A percentile compares a stretch with the other conserved stretches of the same genome.
These are phyloP conservation scores for Brevimyrus niger DNA, from an alignment of 2,113 vertebrate species.

Conservation along the genomic window DNA sequence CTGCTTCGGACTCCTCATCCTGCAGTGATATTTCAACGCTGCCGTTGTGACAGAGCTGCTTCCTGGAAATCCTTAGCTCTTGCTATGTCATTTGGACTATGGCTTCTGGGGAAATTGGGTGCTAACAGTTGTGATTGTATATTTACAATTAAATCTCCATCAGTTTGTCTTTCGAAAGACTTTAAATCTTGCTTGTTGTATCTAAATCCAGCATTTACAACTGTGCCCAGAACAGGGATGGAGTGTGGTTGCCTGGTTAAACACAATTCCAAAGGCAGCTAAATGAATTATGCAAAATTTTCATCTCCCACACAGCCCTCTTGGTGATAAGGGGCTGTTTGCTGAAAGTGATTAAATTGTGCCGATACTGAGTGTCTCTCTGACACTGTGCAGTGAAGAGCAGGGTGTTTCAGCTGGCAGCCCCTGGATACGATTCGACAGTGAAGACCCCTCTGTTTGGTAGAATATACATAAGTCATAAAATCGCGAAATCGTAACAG, in stretches of 20 bases:
- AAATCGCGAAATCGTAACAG: neutral
- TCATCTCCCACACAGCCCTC: neutral
- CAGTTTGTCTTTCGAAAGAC: neutral
- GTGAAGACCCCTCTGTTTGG: neutral
- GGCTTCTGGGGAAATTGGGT: neutral
- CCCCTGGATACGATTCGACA: neutral
- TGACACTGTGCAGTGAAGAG: neutral
- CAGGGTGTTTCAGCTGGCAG: neutral
- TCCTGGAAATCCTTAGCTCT: neutral
- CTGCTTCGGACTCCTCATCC: neutral
- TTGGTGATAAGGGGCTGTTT: neutral
- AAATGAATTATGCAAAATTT: neutral
- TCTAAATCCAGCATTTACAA: neutral
- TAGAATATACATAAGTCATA: neutral
- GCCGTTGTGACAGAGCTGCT: neutral
- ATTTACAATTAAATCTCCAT: neutral
- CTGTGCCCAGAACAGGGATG: neutral
- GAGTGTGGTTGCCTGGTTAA: neutral
- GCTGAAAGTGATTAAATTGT: neutral
- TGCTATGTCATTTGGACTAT: neutral
- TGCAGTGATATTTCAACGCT: neutral
- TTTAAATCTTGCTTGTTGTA: neutral
- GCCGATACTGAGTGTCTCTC: conserved; percentile 11
- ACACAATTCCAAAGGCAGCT: neutral
- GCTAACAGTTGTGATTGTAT: neutral